Base-by-base conservation (phyloP, 2,113 vertebrate genomes). In the Antechinus flavipes region DNA sequence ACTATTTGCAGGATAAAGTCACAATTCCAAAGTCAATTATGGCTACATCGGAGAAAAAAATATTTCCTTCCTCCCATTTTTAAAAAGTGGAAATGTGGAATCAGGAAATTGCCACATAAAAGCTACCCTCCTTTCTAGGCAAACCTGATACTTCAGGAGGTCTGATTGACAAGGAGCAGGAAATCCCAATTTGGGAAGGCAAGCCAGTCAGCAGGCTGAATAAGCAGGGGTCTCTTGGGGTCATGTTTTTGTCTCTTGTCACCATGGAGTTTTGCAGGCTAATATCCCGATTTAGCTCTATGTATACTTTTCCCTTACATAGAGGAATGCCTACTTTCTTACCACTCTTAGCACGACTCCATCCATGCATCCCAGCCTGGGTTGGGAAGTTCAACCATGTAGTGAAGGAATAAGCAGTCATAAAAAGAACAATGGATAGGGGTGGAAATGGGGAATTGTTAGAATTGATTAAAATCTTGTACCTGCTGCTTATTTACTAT, bases 1-100 rank as follows among this genome's bases (percentile, higher is more conserved):
- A 98, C 96, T 50, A 97, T 14, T 0, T 92, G 94, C 95, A 94
- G 96, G 53, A 97, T 91, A 58, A 96, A 98, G 92, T 68, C 95
- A 95, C 76, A 94, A 97, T 84, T 97, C 91, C 94, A 89, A 96
- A 98, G 96, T 98, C 97, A 97, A 97, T 98, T 97, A 96, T 91
- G 84, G 96, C 92, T 95, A 89, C 1, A 61, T 94, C 96, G 53
- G 91, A 92, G 94, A 97, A 58, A 97, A 97, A 98, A 96, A 95
- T 97, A 97, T 95, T 97, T 98, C 92, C 95, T 42, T 49, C 19
- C n/a, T 7, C 42, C 42, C 95, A 97, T 97, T 95, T 97, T 97
- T 91, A 58, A 94, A 94, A 98, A 97, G 97, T 97, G 97, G 97
- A 97, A 96, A 97, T 94, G 92, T n/a, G 12, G 94, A 96, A 95